A percentile compares a stretch with the other conserved stretches of the same genome.
phyloP scores from a whole-genome alignment of 2,888 invertebrate genomes.

The Lumbricus terrestris region DNA sequence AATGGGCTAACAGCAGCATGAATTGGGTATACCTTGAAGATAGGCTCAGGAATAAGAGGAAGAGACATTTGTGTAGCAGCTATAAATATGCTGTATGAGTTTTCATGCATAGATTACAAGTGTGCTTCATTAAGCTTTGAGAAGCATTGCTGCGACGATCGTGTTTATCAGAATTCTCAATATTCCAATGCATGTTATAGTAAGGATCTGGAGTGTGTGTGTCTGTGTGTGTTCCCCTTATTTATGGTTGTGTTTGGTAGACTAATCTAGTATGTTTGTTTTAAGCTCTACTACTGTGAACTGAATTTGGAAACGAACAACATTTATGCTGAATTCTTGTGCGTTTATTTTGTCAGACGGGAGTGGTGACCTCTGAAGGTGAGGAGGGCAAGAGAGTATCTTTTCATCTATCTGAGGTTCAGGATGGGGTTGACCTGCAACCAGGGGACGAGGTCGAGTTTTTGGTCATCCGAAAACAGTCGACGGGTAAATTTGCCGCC shows the following conservation, averaged over 20 bases:
- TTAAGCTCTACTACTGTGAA: neutral
- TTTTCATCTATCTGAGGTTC: conserved; percentile 95
- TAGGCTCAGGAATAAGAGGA: no score
- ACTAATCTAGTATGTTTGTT: neutral
- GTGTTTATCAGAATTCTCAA: no score
- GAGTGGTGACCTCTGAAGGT: conserved; percentile 75
- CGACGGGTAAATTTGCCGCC: conserved; percentile 62
- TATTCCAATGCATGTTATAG: no score
- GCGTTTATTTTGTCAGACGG: conserved; percentile 8
- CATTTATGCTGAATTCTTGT: neutral
- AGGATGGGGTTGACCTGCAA: conserved; percentile 67
- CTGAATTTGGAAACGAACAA: neutral
- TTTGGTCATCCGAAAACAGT: conserved; percentile 83
- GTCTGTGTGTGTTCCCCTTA: no score
- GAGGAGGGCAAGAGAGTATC: conserved; percentile 82
- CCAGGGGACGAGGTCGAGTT: conserved; percentile 90
- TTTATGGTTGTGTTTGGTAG: neutral
- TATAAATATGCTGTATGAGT: no score
- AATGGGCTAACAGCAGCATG: no score
- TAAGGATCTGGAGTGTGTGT: neutral
- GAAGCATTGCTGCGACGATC: no score
- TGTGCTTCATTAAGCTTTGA: no score
- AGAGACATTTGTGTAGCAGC: no score
- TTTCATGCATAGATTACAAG: no score
- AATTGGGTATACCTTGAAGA: no score